These are phyloP conservation scores for Sakesphorus luctuosus DNA, from an alignment of 2,113 vertebrate genomes.

Conservation along the genomic window DNA sequence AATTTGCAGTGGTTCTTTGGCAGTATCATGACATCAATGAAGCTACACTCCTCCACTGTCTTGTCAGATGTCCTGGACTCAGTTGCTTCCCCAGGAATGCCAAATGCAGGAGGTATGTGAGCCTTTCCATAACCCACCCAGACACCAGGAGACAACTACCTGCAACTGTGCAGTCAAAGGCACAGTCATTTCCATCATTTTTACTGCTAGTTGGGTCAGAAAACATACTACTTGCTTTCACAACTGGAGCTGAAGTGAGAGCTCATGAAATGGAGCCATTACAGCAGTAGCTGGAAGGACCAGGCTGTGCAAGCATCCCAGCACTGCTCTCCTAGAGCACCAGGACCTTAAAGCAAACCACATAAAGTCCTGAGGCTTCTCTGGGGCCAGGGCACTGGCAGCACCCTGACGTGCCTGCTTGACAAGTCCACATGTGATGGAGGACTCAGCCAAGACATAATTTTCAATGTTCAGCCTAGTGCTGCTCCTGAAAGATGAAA, in stretches of 20 bases:
- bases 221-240: background rate
- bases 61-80: background rate
- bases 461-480: background rate
- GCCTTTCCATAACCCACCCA: background rate
- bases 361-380: background rate
- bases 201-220: background rate
- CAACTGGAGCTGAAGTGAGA: background rate
- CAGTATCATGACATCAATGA: background rate
- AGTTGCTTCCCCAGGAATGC: background rate
- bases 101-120: background rate
- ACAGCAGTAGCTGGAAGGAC: background rate
- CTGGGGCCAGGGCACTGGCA: background rate
- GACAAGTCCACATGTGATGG: background rate
- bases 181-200: background rate
- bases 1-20: background rate
- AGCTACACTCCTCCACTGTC: background rate
- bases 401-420: background rate
- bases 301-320: background rate
- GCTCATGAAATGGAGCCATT: background rate
- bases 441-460: fast-evolving
- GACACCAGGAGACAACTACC: background rate
- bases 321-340: background rate
- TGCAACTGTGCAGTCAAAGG: background rate
- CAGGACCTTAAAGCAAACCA: background rate
- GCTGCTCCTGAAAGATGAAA: background rate